These are phyloP conservation scores for Eclectus roratus DNA, from an alignment of 2,113 vertebrate species.

Conservation along the genomic window DNA sequence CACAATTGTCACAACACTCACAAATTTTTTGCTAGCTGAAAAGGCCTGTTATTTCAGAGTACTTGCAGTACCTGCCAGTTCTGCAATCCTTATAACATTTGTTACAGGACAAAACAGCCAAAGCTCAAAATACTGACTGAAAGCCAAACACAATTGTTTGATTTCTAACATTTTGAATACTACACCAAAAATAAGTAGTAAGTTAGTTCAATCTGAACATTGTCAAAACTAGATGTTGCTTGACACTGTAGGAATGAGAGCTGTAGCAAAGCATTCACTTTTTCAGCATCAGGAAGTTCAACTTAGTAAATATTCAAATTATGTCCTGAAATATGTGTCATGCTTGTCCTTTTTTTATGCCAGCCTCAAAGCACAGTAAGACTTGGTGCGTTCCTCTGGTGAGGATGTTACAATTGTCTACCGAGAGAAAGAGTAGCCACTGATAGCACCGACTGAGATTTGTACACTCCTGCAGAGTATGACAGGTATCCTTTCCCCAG, in stretches of 20 bases:
- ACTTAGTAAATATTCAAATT: background rate
- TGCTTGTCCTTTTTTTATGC: background rate
- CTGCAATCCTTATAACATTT: background rate
- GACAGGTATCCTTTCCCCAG: background rate
- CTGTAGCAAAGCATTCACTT: background rate
- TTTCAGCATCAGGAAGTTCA: background rate
- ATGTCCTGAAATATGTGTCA: background rate
- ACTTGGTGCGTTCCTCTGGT: background rate
- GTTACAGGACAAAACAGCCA: background rate
- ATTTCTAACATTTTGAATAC: background rate
- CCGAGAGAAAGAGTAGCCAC: background rate
- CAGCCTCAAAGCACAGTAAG: background rate
- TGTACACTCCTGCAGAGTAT: accelerated
- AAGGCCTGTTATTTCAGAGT: background rate
- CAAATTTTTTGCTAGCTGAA: background rate
- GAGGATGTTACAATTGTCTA: background rate
- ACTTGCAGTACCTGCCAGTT: background rate
- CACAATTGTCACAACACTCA: background rate
- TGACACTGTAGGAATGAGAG: background rate
- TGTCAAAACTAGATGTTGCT: background rate
- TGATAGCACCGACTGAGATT: background rate
- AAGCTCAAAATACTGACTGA: background rate
- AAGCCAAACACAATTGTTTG: background rate
- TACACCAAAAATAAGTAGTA: background rate
- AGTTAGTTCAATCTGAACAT: background rate